Evolutionary conservation across 2,888 invertebrate species (phyloP).

Genomic region (Nematopogon swammerdamellus): DNA sequence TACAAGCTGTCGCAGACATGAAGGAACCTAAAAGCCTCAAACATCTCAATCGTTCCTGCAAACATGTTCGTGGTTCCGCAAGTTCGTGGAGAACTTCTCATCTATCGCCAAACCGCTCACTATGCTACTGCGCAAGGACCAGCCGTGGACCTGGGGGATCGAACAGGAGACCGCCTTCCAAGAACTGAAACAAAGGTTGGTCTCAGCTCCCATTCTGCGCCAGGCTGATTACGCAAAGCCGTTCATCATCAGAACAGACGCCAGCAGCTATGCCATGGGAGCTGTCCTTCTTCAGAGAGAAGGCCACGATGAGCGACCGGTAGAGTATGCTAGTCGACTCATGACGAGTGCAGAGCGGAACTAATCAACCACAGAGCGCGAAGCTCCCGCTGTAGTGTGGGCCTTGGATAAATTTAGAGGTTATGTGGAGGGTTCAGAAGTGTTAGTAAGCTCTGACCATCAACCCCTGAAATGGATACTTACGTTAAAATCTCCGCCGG

Average conservation of each 20-base stretch:
- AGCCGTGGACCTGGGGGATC: conserved; percentile 15
- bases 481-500: conserved; percentile 25
- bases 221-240: conserved; percentile 12
- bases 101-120: conserved; percentile 18
- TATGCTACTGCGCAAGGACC: conserved; percentile 16
- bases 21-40: background rate
- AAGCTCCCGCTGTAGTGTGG: conserved; percentile 18
- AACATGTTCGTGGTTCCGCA: conserved; percentile 15
- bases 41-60: conserved; percentile 11
- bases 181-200: conserved; percentile 10
- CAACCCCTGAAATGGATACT: conserved; percentile 33
- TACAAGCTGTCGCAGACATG: conserved; percentile 9
- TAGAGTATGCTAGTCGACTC: conserved; percentile 16
- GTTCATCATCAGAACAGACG: conserved; percentile 19
- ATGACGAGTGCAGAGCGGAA: conserved; percentile 20
- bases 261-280: conserved; percentile 18
- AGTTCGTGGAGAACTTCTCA: conserved; percentile 8
- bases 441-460: conserved; percentile 27
- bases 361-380: conserved; percentile 30
- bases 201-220: conserved; percentile 11
- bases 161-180: conserved; percentile 9
- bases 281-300: conserved; percentile 16
- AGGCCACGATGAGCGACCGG: conserved; percentile 12
- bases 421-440: conserved; percentile 23
- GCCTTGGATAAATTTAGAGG: conserved; percentile 12